These are phyloP conservation scores for Rhagium mordax DNA, from an alignment of 2,888 invertebrate species.

Conservation along the genomic window DNA sequence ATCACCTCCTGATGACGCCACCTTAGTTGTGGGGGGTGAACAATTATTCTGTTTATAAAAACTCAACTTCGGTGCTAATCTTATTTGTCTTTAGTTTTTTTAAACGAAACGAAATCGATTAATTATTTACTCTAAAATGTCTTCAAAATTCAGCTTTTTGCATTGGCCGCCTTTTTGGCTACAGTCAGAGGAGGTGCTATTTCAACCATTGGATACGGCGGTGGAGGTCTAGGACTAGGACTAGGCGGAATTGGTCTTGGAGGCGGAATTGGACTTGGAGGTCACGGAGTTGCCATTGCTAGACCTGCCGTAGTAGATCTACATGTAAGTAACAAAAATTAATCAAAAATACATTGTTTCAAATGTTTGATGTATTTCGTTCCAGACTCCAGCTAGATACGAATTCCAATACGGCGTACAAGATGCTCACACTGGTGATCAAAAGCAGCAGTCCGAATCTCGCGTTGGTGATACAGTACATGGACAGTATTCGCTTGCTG, in stretches of 20 bases:
- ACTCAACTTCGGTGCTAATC: too few relatives aligned
- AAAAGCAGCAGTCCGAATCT: conserved; percentile 74
- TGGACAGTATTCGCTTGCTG: conserved; percentile 62
- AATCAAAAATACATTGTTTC: too few relatives aligned
- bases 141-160: conserved; percentile 16
- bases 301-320: conserved; percentile 1
- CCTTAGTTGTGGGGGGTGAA: too few relatives aligned
- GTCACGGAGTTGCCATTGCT: background rate
- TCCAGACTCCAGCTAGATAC: conserved; percentile 68
- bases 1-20: too few relatives aligned
- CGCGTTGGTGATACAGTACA: conserved; percentile 74
- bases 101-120: too few relatives aligned
- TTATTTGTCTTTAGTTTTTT: too few relatives aligned
- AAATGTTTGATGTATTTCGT: background rate
- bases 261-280: background rate
- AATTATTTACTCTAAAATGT: background rate
- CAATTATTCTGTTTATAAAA: too few relatives aligned
- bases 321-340: background rate
- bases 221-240: conserved; percentile 16
- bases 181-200: conserved; percentile 30
- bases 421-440: conserved; percentile 75
- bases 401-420: conserved; percentile 74
- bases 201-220: conserved; percentile 15
- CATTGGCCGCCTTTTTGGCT: conserved; percentile 17
- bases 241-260: conserved; percentile 18